Conservation (phyloP, 2,113 vertebrate genomes). For the Mixornis gularis region DNA sequence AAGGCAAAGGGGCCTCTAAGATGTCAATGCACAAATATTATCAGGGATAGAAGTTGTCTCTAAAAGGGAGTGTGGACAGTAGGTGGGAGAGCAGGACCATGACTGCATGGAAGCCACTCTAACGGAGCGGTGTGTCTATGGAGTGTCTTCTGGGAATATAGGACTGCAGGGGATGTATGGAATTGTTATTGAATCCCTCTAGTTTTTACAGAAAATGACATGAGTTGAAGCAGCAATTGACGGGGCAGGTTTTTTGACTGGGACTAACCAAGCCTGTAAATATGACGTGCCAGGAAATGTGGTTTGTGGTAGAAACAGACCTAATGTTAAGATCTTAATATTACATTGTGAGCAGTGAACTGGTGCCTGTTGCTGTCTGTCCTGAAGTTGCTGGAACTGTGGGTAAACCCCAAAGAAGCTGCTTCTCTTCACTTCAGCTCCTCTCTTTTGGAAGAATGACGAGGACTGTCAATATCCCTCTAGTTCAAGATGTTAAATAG, state of each 20-base stretch:
- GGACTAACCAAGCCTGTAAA: background rate
- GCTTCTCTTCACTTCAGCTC: background rate
- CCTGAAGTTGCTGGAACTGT: background rate
- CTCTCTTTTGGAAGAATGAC: background rate
- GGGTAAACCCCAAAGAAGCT: background rate
- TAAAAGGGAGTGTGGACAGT: background rate
- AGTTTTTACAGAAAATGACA: background rate
- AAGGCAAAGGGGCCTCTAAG: background rate
- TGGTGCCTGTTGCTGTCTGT: background rate
- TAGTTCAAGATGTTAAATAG: background rate
- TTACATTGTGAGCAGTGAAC: background rate
- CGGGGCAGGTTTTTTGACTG: background rate
- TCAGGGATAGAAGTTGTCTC: background rate
- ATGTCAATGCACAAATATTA: background rate
- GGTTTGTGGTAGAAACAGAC: conserved; percentile 4
- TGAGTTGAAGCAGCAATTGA: background rate
- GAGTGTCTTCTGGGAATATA: background rate
- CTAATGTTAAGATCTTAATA: background rate
- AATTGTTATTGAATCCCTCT: background rate
- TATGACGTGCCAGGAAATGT: background rate
- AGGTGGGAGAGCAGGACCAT: background rate
- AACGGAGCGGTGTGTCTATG: background rate
- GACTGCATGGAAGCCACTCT: background rate
- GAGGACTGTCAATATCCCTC: background rate
- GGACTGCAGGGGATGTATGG: background rate